These are phyloP conservation scores for Anodontia alba DNA, from an alignment of 2,888 invertebrate species.

Conservation along the genomic window DNA sequence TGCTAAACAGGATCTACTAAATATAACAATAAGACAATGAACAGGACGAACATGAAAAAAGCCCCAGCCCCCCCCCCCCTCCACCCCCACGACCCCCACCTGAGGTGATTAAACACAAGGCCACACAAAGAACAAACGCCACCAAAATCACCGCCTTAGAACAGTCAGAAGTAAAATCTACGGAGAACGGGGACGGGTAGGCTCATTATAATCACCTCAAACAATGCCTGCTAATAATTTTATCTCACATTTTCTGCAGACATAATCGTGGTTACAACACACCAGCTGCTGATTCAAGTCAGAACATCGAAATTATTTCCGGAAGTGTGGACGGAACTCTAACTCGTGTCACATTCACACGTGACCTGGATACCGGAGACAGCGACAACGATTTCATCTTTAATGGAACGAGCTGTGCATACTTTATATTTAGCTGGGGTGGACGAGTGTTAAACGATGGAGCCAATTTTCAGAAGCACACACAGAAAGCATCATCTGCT, in stretches of 20 bases:
- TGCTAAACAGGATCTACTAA: too few species aligned
- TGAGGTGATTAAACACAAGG: too few species aligned
- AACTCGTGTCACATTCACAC: slow-evolving; percentile 62
- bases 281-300: slow-evolving; percentile 52
- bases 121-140: too few species aligned
- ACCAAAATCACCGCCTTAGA: too few species aligned
- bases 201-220: too few species aligned
- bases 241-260: not conserved
- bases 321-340: slow-evolving; percentile 51
- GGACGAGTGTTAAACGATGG: slow-evolving; percentile 37
- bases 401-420: slow-evolving; percentile 79
- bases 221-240: too few species aligned
- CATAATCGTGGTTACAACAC: not conserved
- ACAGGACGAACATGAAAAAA: too few species aligned
- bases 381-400: slow-evolving; percentile 49
- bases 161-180: too few species aligned
- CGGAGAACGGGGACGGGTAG: too few species aligned
- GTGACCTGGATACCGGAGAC: slow-evolving; percentile 60
- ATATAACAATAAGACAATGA: too few species aligned
- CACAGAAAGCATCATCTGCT: not conserved
- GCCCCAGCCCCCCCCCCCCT: too few species aligned
- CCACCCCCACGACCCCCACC: too few species aligned
- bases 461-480: not conserved
- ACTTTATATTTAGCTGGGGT: slow-evolving; percentile 66
- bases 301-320: slow-evolving; percentile 45